These are phyloP conservation scores for Lophotriccus pileatus DNA, from an alignment of 2,797 vertebrate species.

Conservation along the genomic window DNA sequence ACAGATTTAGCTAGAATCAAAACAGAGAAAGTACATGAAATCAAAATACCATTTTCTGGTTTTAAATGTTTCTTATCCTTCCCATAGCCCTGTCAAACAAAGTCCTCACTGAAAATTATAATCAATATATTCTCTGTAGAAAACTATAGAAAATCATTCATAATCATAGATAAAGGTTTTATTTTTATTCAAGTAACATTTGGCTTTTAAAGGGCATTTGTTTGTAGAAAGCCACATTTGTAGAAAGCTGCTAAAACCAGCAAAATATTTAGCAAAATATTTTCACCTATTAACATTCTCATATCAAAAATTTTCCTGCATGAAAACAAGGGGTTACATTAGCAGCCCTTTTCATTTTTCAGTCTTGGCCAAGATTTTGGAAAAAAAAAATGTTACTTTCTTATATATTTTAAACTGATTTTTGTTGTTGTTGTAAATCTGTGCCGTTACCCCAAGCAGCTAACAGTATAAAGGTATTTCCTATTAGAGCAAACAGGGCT, in stretches of 20 bases:
- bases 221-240: not conserved
- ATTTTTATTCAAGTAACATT: not conserved
- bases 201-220: not conserved
- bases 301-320: not conserved
- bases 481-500: not conserved
- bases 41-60: not conserved
- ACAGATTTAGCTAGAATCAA: not conserved
- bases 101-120: not conserved
- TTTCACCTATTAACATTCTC: not conserved
- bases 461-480: not conserved
- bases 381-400: not conserved
- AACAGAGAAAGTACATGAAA: not conserved
- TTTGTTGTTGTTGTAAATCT: not conserved
- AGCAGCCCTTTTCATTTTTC: not conserved
- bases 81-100: not conserved
- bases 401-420: not conserved
- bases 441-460: not conserved
- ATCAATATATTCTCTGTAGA: not conserved
- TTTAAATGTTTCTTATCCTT: not conserved
- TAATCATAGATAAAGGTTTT: not conserved
- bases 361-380: not conserved
- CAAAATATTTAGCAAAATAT: not conserved
- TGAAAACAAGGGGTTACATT: not conserved
- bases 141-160: not conserved
- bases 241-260: not conserved